A percentile compares a stretch with the other conserved stretches of the same genome.
These are phyloP conservation scores for Turritopsis rubra DNA, from an alignment of 30 jellyfish, hydroid and myxozoan genomes.

Conservation along the genomic window DNA sequence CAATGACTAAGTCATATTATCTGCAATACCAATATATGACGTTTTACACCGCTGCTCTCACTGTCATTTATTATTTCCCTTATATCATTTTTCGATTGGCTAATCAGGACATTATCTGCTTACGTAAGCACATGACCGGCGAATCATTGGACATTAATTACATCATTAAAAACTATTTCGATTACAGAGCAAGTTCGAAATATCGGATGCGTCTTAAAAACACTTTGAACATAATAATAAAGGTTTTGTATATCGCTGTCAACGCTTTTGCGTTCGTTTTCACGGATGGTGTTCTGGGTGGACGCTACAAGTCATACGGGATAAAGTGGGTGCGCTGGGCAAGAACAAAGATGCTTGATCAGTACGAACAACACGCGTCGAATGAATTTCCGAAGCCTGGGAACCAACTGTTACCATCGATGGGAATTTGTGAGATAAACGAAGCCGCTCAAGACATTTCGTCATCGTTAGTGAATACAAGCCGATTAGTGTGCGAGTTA, in stretches of 20 bases:
- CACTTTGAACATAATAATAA: slow-evolving; percentile 4
- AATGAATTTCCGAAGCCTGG: slow-evolving; percentile 21
- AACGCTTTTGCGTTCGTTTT: slow-evolving; percentile 17
- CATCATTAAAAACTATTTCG: slow-evolving; percentile 17
- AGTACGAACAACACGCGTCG: neutral
- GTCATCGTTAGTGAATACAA: neutral
- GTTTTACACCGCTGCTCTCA: slow-evolving; percentile 19
- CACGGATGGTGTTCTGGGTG: slow-evolving; percentile 17
- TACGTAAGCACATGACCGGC: neutral
- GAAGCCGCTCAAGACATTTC: slow-evolving; percentile 15
- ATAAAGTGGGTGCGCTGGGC: slow-evolving; percentile 24
- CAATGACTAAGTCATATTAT: slow-evolving; percentile 23
- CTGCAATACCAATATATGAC: slow-evolving; percentile 27
- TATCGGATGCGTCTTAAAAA: slow-evolving; percentile 3
- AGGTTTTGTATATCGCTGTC: slow-evolving; percentile 9
- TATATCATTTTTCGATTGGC: slow-evolving; percentile 24
- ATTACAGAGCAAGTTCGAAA: slow-evolving; percentile 15
- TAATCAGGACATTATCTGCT: slow-evolving; percentile 17
- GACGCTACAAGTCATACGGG: slow-evolving; percentile 18
- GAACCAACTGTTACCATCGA: slow-evolving; percentile 21
- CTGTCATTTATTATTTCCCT: slow-evolving; percentile 20
- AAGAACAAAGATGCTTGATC: neutral
- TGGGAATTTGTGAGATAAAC: slow-evolving; percentile 27
- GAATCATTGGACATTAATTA: neutral
- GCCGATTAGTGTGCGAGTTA: slow-evolving; percentile 18